phyloP scores from a whole-genome alignment of 2,888 invertebrate genomes.

The Lepeophtheirus nordmannii region DNA sequence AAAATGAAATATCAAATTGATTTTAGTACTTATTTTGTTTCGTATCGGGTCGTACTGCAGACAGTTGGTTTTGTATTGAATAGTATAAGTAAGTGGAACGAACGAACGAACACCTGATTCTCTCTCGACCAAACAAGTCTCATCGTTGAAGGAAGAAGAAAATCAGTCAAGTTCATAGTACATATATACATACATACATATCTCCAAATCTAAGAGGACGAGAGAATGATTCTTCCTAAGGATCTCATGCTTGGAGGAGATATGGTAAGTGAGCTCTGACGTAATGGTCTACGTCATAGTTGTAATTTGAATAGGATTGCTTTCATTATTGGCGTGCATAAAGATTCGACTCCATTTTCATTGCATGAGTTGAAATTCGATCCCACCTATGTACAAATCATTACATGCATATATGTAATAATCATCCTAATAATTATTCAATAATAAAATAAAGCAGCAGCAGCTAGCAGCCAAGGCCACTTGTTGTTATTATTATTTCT shows the following conservation, averaged over 20 bases:
- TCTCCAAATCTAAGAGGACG: background rate
- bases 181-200: background rate
- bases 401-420: background rate
- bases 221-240: background rate
- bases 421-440: too few relatives aligned
- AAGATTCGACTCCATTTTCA: background rate
- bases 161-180: background rate
- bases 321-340: background rate
- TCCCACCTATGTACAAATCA: too few relatives aligned
- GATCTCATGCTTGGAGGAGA: slow-evolving; percentile 7
- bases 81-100: too few relatives aligned
- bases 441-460: too few relatives aligned
- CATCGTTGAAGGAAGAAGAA: background rate
- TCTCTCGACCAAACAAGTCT: too few relatives aligned
- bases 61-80: too few relatives aligned
- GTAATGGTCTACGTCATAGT: background rate
- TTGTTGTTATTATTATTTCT: background rate
- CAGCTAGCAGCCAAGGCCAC: background rate
- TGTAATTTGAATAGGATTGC: background rate
- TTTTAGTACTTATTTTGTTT: too few relatives aligned
- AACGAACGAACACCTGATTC: too few relatives aligned
- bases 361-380: background rate
- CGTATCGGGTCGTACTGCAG: too few relatives aligned
- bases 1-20: too few relatives aligned
- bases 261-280: background rate